Base-by-base conservation (phyloP, 53 echinoderm and acorn worm genomes). In the Zoroaster sp. region DNA sequence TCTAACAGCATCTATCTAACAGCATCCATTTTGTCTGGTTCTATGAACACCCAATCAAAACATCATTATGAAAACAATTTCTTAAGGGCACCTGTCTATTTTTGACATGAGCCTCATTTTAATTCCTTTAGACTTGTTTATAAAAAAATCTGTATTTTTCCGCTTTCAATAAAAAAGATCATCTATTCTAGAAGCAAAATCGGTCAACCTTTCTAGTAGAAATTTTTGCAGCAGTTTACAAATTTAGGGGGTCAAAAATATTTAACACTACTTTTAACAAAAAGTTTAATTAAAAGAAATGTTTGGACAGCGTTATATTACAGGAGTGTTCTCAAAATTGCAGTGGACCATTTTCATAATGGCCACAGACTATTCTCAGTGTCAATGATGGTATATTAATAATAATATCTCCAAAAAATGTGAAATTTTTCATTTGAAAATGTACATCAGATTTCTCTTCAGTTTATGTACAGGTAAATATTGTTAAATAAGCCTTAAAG, bases 371-470 rank as follows among this genome's bases (percentile, higher is more conserved):
- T 25, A 11, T 23, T 59, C 63, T 59, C 63, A 21, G 28, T n/a
- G n/a, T n/a, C 8, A 59, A 25, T 59, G 28, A 59, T 25, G 63
- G 63, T 21, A 2, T 25, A 25, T 28, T 59, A 59, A 28, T 59
- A 28, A 59, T 25, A 28, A 21, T 11, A 20, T 25, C 28, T 85
- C 85, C 34, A 37, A 6, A 43, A 43, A 83, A 69, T 17, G 66
- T 44, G 83, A 85, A 40, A 71, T 85, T 35, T 44, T 34, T 49
- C 71, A 40, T 85, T 71, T 70, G 36, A 71, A 85, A 85, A 85
- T 85, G 85, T 85, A 85, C 85, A 85, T 47, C 85, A 85, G 85
- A 85, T 69, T 85, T 49, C 49, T 37, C 38, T 35, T 81, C 31
- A 2, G 32, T 70, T 70, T 85, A 85, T 85, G 85, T 85, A 85